Evolutionary conservation across 2,888 invertebrate genomes (phyloP), one percentile per base, ranked within the genome.

Genomic region (Elysia crispata): DNA sequence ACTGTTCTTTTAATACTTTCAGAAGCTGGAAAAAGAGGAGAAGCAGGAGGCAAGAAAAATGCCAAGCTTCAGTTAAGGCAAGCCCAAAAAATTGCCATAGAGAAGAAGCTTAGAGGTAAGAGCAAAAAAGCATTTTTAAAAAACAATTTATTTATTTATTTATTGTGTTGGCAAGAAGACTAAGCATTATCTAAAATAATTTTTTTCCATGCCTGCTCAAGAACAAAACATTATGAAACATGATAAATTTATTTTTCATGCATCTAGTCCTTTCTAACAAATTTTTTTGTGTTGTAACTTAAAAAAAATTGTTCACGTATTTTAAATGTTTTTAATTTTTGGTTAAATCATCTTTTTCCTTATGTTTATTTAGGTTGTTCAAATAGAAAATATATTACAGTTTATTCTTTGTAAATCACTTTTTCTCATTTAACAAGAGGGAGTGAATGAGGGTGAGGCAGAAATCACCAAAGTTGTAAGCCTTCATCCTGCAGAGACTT

Each of bases 401-500:
- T 69, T 31, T 69, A n/a, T 11, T 62, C 15, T 20, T 79, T 60
- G n/a, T 11, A 31, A n/a, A n/a, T 41, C 15, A 20, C 11, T 6
- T 49, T 11, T 30, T 60, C 5, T 69, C 76, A 82, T 41, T 41
- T 41, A 41, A 41, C 3, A 11, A 87, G 86, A 86, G 72, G 85
- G 83, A 49, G 86, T 79, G 1, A 92, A 93, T 87, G 94, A 94
- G 81, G 92, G 93, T 5, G 95, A 95, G 83, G 93, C 94, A 76
- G 95, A 95, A 20, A 93, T 94, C 60, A 93, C 94, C 73, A 95
- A 95, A 89, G 94, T 95, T 75, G 94, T 94, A 66, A 96, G 96
- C 81, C 93, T 98, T 84, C 95, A 97, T 25, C 98, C 98, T 0
- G 96, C 95, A 20, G 94, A 94, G 88, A 83, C 88, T 18, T 80